Evolutionary conservation across 1,140 invertebrate species (phyloP).

Genomic region (Wasmannia auropunctata): DNA sequence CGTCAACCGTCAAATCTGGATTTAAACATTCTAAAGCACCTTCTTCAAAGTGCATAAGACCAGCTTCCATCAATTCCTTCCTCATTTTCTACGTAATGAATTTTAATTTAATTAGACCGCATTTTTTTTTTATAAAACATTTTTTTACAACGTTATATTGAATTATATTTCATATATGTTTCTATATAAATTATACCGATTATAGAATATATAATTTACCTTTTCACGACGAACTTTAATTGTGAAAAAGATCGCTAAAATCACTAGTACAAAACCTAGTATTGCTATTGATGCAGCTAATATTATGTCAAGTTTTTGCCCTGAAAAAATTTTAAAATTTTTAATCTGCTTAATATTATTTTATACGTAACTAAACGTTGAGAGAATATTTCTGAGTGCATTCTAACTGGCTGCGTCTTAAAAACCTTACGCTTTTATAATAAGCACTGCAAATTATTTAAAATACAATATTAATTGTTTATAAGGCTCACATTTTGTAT

Average conservation of each 20-base stretch:
- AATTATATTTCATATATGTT: neutral
- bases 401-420: neutral
- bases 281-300: conserved; percentile 37
- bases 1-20: conserved; percentile 94
- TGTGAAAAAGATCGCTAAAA: conserved; percentile 85
- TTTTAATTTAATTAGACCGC: neutral
- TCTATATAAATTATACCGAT: conserved; percentile 25
- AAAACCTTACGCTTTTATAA: neutral
- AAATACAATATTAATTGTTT: neutral
- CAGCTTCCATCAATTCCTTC: conserved; percentile 88
- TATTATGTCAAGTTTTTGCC: conserved; percentile 79
- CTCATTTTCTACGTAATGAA: conserved; percentile 84
- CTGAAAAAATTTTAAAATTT: conserved; percentile 61
- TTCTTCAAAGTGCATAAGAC: conserved; percentile 91
- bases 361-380: neutral
- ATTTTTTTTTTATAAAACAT: neutral
- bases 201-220: conserved; percentile 72
- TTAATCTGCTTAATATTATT: neutral
- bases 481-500: conserved; percentile 19
- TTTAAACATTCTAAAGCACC: conserved; percentile 93
- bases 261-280: conserved; percentile 82
- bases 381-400: neutral
- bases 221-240: conserved; percentile 87
- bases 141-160: neutral
- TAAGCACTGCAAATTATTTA: neutral